A percentile compares a stretch with the other conserved stretches of the same genome.
Evolutionary conservation across 2,888 invertebrate species (phyloP).

Genomic region (Hedya salicella): DNA sequence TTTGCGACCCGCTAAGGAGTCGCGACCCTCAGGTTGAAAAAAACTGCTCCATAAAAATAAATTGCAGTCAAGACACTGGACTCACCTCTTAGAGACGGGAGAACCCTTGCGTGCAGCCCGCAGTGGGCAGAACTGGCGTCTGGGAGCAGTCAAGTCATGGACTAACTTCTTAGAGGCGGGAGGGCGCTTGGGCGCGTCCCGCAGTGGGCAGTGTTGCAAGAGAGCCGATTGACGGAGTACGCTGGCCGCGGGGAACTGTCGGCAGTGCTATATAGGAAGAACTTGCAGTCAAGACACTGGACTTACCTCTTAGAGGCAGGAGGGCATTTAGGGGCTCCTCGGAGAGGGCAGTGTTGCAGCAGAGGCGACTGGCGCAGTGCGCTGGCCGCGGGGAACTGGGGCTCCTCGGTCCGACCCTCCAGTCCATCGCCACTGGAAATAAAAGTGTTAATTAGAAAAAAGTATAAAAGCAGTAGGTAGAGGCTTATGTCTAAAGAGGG

Average conservation of each 20-base stretch:
- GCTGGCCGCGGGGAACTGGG: conserved; percentile 70
- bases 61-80: too few species aligned
- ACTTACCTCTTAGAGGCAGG: conserved; percentile 85
- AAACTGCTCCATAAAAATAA: too few species aligned
- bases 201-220: conserved; percentile 87
- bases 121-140: too few species aligned
- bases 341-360: conserved; percentile 87
- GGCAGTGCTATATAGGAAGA: too few species aligned
- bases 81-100: too few species aligned
- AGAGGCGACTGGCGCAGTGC: conserved; percentile 80
- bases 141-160: too few species aligned
- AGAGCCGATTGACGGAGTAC: conserved; percentile 80
- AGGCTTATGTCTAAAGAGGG: neutral
- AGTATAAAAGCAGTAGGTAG: neutral
- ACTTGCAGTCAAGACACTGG: too few species aligned
- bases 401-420: conserved; percentile 71
- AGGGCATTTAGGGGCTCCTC: conserved; percentile 88
- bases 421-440: conserved; percentile 72
- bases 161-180: conserved; percentile 85
- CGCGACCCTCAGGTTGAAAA: too few species aligned
- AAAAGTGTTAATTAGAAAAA: conserved; percentile 21
- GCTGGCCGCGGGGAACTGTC: conserved; percentile 71
- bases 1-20: too few species aligned
- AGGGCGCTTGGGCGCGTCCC: conserved; percentile 88
- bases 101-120: too few species aligned